A percentile compares a stretch with the other conserved stretches of the same genome.
Conservation (phyloP, 2,113 vertebrate species). For the Lagopus muta region DNA sequence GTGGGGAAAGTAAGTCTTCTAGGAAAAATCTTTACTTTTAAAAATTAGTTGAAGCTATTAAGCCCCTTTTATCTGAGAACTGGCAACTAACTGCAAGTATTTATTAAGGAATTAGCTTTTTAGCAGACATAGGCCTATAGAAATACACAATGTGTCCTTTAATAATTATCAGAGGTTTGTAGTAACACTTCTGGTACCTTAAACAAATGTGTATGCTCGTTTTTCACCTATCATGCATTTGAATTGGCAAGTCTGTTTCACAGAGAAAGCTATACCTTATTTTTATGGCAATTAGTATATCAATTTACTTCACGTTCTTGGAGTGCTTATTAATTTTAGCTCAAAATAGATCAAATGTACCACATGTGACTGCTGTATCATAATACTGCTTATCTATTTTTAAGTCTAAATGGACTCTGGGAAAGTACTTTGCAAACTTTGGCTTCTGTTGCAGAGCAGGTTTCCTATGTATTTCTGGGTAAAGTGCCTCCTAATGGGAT, state of each 20-base stretch:
- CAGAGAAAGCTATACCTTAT: conserved; percentile 44
- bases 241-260: not conserved
- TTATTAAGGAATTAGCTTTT: not conserved
- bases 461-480: conserved; percentile 36
- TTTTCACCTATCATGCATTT: not conserved
- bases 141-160: not conserved
- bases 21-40: not conserved
- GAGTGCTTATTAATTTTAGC: conserved; percentile 71
- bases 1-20: not conserved
- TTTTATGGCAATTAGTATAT: conserved; percentile 65
- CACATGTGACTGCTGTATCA: conserved; percentile 68
- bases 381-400: conserved; percentile 71
- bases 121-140: not conserved
- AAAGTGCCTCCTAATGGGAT: not conserved
- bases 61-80: not conserved
- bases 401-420: conserved; percentile 69
- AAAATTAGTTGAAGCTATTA: not conserved
- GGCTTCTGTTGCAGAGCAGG: conserved; percentile 10
- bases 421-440: conserved; percentile 66
- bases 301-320: conserved; percentile 65
- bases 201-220: not conserved
- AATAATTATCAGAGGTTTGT: not conserved
- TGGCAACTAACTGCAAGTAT: not conserved
- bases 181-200: not conserved
- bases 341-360: conserved; percentile 66